Evolutionary conservation across 92 coral and sea anemone genomes (phyloP).

Genomic region (Parazoanthus swiftii): DNA sequence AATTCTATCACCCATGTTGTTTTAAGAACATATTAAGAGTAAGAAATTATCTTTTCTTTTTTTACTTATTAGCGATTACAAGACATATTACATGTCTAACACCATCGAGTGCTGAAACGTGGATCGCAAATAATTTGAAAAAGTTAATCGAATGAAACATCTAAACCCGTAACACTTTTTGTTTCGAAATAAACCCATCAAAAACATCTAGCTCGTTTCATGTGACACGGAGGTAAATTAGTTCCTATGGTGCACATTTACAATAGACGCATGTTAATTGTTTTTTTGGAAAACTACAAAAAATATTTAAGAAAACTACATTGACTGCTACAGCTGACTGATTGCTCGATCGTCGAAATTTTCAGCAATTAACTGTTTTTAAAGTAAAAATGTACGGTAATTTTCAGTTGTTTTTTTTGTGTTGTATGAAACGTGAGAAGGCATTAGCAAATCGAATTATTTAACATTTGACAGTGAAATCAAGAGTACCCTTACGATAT

Average conservation of each 20-base stretch:
- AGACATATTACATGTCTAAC: not conserved
- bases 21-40: not conserved
- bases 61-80: not conserved
- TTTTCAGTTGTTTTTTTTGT: too few species aligned
- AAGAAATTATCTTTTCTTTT: not conserved
- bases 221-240: not conserved
- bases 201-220: not conserved
- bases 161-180: not conserved
- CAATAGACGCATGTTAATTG: too few species aligned
- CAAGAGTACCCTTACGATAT: not conserved
- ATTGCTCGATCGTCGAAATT: not conserved
- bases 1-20: constrained; percentile 9
- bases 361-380: not conserved
- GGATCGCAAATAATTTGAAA: not conserved
- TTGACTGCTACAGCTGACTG: not conserved
- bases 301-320: too few species aligned
- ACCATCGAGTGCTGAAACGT: not conserved
- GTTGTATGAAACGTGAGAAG: not conserved
- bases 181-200: not conserved
- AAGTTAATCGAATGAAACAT: too few species aligned
- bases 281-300: not conserved
- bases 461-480: not conserved
- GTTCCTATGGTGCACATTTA: not conserved
- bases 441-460: not conserved
- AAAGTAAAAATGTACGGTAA: too few species aligned